Conservation (phyloP, 2,888 invertebrate genomes). For the Napeogenes inachia region DNA sequence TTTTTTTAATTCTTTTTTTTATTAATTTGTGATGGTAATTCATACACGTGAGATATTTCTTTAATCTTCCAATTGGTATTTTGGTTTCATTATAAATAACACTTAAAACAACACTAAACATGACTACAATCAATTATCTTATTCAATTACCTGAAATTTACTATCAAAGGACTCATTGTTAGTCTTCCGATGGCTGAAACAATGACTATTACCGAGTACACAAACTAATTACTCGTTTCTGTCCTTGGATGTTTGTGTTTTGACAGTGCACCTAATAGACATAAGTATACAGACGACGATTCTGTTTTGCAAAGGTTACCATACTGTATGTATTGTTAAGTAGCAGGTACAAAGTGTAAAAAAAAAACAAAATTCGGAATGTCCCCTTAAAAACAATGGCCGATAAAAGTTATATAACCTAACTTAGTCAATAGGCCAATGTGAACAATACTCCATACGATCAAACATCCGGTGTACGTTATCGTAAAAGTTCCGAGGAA, state of each 20-base stretch:
- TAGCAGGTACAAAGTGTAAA: too few relatives aligned
- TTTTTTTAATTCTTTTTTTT: too few relatives aligned
- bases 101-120: too few relatives aligned
- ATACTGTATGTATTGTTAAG: too few relatives aligned
- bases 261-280: slow-evolving; percentile 9
- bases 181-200: slow-evolving; percentile 34
- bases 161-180: slow-evolving; percentile 45
- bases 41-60: too few relatives aligned
- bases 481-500: slow-evolving; percentile 59
- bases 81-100: too few relatives aligned
- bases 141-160: slow-evolving; percentile 48
- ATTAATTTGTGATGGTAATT: too few relatives aligned
- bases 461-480: slow-evolving; percentile 66
- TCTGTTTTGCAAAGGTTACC: neutral
- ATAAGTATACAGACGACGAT: neutral
- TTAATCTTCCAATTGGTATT: too few relatives aligned
- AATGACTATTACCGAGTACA: slow-evolving; percentile 30
- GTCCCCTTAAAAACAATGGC: slow-evolving; percentile 15
- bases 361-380: too few relatives aligned
- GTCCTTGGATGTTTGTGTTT: slow-evolving; percentile 21
- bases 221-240: slow-evolving; percentile 29
- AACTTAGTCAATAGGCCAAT: slow-evolving; percentile 34
- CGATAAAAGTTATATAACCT: slow-evolving; percentile 16
- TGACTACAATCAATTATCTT: slow-evolving; percentile 10
- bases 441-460: slow-evolving; percentile 63